Conservation (phyloP, 2,888 invertebrate genomes). For the Synanthedon tipuliformis region DNA sequence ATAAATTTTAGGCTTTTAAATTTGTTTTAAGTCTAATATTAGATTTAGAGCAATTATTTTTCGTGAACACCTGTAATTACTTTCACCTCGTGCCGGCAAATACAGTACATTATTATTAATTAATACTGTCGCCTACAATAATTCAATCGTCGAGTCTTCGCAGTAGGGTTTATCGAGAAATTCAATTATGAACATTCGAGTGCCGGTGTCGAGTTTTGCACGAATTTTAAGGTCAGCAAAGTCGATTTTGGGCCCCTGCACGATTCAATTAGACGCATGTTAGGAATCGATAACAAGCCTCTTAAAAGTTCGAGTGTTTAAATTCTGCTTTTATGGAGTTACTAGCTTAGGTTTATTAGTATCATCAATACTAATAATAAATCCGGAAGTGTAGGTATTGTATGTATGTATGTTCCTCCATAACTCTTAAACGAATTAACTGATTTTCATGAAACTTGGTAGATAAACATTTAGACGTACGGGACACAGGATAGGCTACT, state of each 20-base stretch:
- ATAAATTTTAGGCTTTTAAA: too few relatives aligned
- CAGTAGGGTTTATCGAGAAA: constrained; percentile 24
- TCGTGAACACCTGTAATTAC: constrained; percentile 10
- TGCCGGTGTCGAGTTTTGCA: constrained; percentile 5
- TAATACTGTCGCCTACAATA: constrained; percentile 35
- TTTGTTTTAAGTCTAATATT: too few relatives aligned
- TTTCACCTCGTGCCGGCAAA: constrained; percentile 3
- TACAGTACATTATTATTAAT: constrained; percentile 21
- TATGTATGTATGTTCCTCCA: too few relatives aligned
- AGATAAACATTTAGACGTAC: too few relatives aligned
- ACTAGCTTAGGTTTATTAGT: too few relatives aligned
- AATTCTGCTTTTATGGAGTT: too few relatives aligned
- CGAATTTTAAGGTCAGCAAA: background rate
- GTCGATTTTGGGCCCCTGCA: background rate
- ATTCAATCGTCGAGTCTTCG: constrained; percentile 33
- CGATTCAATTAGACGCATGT: background rate
- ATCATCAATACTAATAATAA: too few relatives aligned
- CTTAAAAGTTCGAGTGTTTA: too few relatives aligned
- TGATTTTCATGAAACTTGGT: too few relatives aligned
- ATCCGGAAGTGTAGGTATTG: too few relatives aligned
- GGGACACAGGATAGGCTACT: too few relatives aligned
- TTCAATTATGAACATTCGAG: constrained; percentile 13
- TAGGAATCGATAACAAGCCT: background rate
- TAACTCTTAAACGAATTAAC: too few relatives aligned
- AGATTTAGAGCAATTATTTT: constrained; percentile 10